Conservation (phyloP, 1,140 invertebrate genomes). For the Lepidurus packardi region DNA sequence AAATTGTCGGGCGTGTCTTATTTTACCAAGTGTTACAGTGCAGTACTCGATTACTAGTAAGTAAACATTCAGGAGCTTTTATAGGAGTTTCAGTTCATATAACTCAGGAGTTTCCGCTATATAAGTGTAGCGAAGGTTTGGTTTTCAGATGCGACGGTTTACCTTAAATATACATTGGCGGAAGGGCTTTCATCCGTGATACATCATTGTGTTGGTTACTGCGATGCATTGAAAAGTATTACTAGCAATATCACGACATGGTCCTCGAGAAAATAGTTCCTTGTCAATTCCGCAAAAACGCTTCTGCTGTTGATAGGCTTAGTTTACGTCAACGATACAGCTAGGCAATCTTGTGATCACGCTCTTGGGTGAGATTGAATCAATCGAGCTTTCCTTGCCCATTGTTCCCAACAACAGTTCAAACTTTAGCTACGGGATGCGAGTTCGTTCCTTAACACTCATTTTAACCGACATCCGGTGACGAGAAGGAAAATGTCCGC, state of each 20-base stretch:
- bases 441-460: background rate
- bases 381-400: background rate
- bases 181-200: too few relatives aligned
- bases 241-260: background rate
- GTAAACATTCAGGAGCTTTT: too few relatives aligned
- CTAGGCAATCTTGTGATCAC: background rate
- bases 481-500: slow-evolving; percentile 8
- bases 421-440: background rate
- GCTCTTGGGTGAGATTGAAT: background rate
- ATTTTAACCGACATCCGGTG: background rate
- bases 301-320: background rate
- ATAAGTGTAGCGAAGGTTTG: too few relatives aligned
- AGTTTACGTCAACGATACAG: background rate
- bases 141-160: too few relatives aligned
- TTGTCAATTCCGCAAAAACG: background rate
- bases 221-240: too few relatives aligned
- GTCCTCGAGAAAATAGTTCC: background rate
- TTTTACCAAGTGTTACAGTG: too few relatives aligned
- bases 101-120: too few relatives aligned
- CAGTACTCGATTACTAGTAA: too few relatives aligned
- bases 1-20: background rate
- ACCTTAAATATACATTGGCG: too few relatives aligned
- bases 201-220: too few relatives aligned
- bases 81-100: too few relatives aligned
- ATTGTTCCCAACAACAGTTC: background rate